Evolutionary conservation across 2,113 vertebrate species (phyloP), one percentile per base, ranked within the genome.

Genomic region (Nerophis lumbriciformis): DNA sequence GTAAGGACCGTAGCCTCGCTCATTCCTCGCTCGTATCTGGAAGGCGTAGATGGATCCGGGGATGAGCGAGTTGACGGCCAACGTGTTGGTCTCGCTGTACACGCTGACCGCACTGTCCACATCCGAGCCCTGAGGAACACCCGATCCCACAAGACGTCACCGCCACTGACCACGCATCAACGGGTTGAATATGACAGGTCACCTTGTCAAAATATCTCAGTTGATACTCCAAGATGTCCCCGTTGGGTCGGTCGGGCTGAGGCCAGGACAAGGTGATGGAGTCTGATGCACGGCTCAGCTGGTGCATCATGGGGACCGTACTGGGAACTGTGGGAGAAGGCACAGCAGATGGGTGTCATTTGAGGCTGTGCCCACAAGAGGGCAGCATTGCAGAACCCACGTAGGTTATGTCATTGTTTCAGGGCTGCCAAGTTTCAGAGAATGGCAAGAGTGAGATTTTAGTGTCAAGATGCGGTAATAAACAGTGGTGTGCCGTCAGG

Each of bases 221-320:
- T 79, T 98, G 95, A 66, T 99, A 99, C 82, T 99, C 95, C 79
- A 99, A 78, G 75, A 99, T 96, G 82, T 95, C 88, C 5, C 96
- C 96, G 0, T 97, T 97, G 51, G 95, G 93, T 71, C 94, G 88
- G 65, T 97, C 94, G 0, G 96, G 96, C 80, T 98, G 95, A 0
- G 96, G 95, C 96, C 96, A 99, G 0, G 95, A 97, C 1, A 99
- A 89, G 0, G 95, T 99, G 88, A 99, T 98, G 85, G 94, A 96
- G 54, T 89, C 90, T 36, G 92, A 79, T 5, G 94, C 93, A 8
- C 94, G 90, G 81, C 94, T 97, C 82, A 98, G 87, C 85, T 98
- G 96, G 77, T 98, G 96, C 85, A 99, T 92, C 78, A 93, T 93
- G 38, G 96, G 94, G 59, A 98, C 94, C 5, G 92, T 92, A 44